phyloP scores from a whole-genome alignment of 2,797 vertebrate genomes.

The Petrocephalus schoutedeni region DNA sequence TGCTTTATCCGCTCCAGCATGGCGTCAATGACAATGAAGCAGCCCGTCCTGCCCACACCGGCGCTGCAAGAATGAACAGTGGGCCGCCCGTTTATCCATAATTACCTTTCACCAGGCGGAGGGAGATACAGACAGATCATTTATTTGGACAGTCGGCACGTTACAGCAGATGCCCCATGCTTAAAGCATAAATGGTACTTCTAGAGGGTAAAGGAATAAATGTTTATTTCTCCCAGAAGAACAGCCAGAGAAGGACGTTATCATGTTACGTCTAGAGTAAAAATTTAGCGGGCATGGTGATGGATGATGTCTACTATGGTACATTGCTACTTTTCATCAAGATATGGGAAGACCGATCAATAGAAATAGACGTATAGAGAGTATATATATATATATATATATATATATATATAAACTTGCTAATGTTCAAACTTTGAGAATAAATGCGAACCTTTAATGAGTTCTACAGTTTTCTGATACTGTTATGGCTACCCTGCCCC shows the following conservation, averaged over 20 bases:
- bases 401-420: not conserved
- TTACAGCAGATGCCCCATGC: not conserved
- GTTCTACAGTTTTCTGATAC: not conserved
- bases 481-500: not conserved
- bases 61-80: conserved; percentile 60
- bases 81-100: not conserved
- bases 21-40: conserved; percentile 98
- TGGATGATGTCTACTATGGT: not conserved
- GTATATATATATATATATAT: too few species aligned
- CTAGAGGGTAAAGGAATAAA: not conserved
- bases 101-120: not conserved
- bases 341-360: not conserved
- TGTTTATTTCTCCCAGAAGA: not conserved
- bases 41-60: conserved; percentile 93
- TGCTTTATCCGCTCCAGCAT: conserved; percentile 99
- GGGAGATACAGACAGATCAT: not conserved
- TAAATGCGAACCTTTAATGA: not conserved
- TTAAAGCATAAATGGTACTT: not conserved
- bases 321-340: not conserved
- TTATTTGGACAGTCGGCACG: not conserved
- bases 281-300: not conserved
- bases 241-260: not conserved
- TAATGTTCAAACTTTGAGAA: not conserved
- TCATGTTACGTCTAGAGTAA: not conserved
- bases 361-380: not conserved